phyloP scores from a whole-genome alignment of 2,797 vertebrate species.

The Scomberomorus guttatus region DNA sequence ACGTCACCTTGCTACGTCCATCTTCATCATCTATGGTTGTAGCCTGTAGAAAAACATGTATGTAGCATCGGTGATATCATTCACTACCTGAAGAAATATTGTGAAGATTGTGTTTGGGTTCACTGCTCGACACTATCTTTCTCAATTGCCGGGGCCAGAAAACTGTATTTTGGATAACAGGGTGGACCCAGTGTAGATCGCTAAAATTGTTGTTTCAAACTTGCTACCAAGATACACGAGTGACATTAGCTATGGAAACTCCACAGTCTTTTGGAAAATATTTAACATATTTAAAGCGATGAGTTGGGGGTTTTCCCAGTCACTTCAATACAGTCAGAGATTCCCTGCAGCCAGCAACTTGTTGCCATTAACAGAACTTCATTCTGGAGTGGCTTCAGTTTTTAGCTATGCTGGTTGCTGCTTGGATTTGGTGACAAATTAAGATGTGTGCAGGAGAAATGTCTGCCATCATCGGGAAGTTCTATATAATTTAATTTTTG shows the following conservation, averaged over 20 bases:
- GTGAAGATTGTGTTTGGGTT: too few relatives aligned
- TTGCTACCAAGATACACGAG: neutral
- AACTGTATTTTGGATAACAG: neutral
- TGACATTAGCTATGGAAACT: neutral
- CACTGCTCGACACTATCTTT: neutral
- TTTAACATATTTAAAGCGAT: neutral
- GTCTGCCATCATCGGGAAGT: neutral
- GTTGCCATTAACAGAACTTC: neutral
- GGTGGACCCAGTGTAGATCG: neutral
- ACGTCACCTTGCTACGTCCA: too few relatives aligned
- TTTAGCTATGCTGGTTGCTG: neutral
- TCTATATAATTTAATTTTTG: neutral
- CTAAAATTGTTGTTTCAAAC: neutral
- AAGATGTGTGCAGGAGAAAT: neutral
- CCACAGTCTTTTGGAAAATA: neutral
- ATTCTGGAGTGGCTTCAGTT: neutral
- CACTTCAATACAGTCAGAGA: neutral
- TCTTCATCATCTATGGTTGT: too few relatives aligned
- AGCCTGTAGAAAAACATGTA: neutral
- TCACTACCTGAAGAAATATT: too few relatives aligned
- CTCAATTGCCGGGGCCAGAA: neutral
- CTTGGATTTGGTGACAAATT: neutral
- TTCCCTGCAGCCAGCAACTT: neutral
- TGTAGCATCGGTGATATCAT: too few relatives aligned
- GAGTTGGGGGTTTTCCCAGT: neutral